Conservation (phyloP, 2,888 invertebrate genomes). For the Caenorhabditis sinica region DNA sequence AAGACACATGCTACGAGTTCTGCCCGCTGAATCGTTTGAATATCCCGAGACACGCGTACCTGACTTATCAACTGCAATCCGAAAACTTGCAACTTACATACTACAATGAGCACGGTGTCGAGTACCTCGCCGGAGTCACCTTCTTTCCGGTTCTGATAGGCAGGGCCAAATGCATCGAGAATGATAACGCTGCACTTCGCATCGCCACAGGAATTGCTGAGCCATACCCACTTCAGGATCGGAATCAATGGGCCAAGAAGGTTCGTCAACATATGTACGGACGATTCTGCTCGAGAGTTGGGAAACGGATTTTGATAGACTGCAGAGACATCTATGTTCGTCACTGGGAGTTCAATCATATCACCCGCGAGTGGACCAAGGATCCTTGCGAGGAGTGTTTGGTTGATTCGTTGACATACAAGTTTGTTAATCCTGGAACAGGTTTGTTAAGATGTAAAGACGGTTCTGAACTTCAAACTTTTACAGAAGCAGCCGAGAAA, state of each 20-base stretch:
- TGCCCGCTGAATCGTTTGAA: not conserved
- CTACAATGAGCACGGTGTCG: constrained; percentile 5
- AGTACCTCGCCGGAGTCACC: constrained; percentile 15
- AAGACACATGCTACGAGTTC: not conserved
- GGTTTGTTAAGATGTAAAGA: too few relatives aligned
- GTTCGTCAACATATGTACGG: not conserved
- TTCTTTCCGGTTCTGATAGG: not conserved
- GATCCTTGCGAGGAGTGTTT: not conserved
- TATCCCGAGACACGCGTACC: not conserved
- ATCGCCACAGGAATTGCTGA: not conserved
- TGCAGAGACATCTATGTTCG: not conserved
- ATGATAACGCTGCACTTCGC: not conserved
- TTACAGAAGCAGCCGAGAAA: not conserved
- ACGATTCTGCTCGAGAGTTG: not conserved
- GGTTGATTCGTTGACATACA: not conserved
- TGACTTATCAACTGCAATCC: constrained; percentile 13
- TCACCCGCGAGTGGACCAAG: not conserved
- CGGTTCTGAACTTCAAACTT: too few relatives aligned
- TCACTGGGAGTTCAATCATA: constrained; percentile 1
- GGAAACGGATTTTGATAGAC: not conserved
- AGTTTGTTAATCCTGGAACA: not conserved
- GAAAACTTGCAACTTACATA: constrained; percentile 7
- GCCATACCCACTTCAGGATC: constrained; percentile 5
- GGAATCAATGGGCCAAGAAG: not conserved
- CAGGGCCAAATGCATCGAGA: not conserved